Evolutionary conservation across 2,888 invertebrate genomes (phyloP).

Genomic region (Melieria picta): DNA sequence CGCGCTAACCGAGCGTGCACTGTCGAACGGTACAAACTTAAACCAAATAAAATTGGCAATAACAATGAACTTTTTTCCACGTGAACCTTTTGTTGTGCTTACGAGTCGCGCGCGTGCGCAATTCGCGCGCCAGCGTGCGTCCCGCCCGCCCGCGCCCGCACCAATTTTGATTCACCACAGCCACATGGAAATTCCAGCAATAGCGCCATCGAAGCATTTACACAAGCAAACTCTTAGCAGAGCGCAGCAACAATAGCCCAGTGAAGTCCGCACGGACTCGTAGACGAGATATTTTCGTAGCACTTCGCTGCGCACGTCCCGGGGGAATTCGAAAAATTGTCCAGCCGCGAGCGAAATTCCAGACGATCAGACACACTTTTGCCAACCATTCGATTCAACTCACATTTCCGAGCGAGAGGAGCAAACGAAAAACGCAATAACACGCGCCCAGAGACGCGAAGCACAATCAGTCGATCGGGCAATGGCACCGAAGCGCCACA

Average conservation of each 20-base stretch:
- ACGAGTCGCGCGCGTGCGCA: constrained; percentile 4
- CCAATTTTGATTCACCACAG: constrained; percentile 24
- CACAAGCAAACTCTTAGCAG: background rate
- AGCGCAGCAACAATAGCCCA: constrained; percentile 53
- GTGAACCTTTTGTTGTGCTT: constrained; percentile 32
- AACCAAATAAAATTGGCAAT: constrained; percentile 42
- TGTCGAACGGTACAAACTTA: constrained; percentile 38
- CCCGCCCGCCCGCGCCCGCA: background rate
- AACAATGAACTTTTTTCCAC: constrained; percentile 29
- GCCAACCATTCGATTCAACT: constrained; percentile 36
- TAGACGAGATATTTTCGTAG: too few relatives aligned
- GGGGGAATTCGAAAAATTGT: constrained; percentile 43
- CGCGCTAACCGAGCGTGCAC: constrained; percentile 28
- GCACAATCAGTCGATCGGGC: too few relatives aligned
- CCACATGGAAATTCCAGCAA: constrained; percentile 31
- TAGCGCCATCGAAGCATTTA: constrained; percentile 31
- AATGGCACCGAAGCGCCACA: too few relatives aligned
- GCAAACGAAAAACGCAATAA: constrained; percentile 65
- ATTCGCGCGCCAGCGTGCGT: background rate
- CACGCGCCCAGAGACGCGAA: background rate
- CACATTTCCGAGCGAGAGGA: constrained; percentile 49
- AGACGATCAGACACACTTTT: constrained; percentile 19
- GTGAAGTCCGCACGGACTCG: constrained; percentile 48
- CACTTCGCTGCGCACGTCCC: too few relatives aligned
- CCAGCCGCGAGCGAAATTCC: constrained; percentile 53